Base-by-base conservation (phyloP, 2,797 vertebrate species). In the Pogonophryne albipinna region DNA sequence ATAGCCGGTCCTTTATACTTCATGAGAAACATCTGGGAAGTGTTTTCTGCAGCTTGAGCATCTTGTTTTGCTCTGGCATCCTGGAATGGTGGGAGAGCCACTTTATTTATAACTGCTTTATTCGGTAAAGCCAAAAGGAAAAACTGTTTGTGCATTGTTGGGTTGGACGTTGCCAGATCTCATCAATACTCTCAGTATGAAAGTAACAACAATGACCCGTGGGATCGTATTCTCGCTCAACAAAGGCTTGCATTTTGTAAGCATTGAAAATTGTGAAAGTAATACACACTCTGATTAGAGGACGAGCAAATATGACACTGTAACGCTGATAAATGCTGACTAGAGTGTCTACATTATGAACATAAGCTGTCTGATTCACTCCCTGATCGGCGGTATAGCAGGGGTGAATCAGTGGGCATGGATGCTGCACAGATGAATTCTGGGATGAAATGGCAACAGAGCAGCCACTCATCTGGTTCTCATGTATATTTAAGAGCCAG, bases 351-450 rank as follows among this genome's bases (percentile, higher is more conserved):
- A 59, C 20, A 74, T 31, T 27, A 74, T 20, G 41, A 50, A 12
- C 2, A 14, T 42, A 6, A 66, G 56, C 51, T 31, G 19, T 31
- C n/a, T 71, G 64, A 68, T 69, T 78, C 67, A 71, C 20, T 44
- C 58, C 60, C 34, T 58, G 15, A 78, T 45, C 38, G 38, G 70
- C 44, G 19, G 60, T 9, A 49, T 66, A 80, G 66, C 68, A 50
- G 71, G 81, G 71, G 81, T 92, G 75, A 87, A 77, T 73, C 79
- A 85, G 68, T 79, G 77, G 87, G 74, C 80, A 86, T 63, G 65
- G 66, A 88, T 88, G 88, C 78, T 83, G 83, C 80, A 86, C 88
- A 89, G 79, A 91, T 91, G 85, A 80, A 89, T 87, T 80, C 69
- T 87, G 81, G 75, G 76, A 81, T 80, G 51, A 63, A 70, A 86